Evolutionary conservation across 2,888 invertebrate genomes (phyloP).

Genomic region (Galeopsomyia nigrocyanea): DNA sequence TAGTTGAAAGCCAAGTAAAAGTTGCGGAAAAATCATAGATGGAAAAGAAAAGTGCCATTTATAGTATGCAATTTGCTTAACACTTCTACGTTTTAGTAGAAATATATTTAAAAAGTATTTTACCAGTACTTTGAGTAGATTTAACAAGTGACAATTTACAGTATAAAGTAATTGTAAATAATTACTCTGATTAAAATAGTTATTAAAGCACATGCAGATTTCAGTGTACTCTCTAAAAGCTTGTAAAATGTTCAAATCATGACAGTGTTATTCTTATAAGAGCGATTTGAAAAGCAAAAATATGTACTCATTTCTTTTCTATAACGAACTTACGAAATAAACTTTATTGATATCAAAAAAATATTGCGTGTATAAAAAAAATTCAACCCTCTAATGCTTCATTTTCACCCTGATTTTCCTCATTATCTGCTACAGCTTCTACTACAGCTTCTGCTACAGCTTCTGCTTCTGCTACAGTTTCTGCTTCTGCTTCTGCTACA

Average conservation of each 20-base stretch:
- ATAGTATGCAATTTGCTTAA: too few species aligned
- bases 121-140: not conserved
- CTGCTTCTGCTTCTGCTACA: conserved; percentile 1
- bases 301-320: too few species aligned
- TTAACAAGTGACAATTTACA: too few species aligned
- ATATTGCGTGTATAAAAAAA: not conserved
- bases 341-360: not conserved
- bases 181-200: not conserved
- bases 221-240: conserved; percentile 21
- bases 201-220: not conserved
- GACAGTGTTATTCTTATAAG: too few species aligned
- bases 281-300: too few species aligned
- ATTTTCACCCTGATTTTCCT: not conserved
- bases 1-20: not conserved
- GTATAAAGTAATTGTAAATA: not conserved
- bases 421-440: not conserved
- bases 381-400: conserved; percentile 6
- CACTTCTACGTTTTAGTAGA: conserved; percentile 34
- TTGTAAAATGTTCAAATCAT: not conserved
- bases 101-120: not conserved
- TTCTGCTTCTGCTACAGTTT: conserved; percentile 2
- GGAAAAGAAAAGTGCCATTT: conserved; percentile 4
- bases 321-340: not conserved
- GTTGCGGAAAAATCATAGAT: not conserved
- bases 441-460: not conserved